Evolutionary conservation across 2,797 vertebrate species (phyloP), one percentile per base, ranked within the genome.

Genomic region (Rallus crepitans): DNA sequence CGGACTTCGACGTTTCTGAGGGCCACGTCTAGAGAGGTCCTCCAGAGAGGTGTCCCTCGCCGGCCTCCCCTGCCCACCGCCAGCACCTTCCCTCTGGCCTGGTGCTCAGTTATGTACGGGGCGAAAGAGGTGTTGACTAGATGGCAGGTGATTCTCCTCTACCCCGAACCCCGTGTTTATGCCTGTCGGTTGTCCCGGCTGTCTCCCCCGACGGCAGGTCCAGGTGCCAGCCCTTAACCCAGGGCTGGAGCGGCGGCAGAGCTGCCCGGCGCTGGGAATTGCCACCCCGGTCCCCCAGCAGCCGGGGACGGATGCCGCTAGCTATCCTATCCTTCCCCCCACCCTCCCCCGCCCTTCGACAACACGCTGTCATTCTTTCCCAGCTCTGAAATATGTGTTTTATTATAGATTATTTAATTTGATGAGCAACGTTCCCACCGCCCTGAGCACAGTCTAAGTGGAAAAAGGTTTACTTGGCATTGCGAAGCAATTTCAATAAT

Each of bases 391-490:
- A 53, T 84, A 68, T 84, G 90, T 73, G 71, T 60, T 96, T 96
- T 95, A 92, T 95, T 95, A 50, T 3, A 82, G 81, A 87, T 92
- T 94, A 66, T 80, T 96, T 94, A 56, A 93, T 93, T 87, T 84
- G 82, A 96, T 71, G 82, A 94, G 59, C 81, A 87, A 70, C 64
- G 87, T 90, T 93, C 73, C 73, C 60, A 84, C 37, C 21, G n/a
- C 90, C 85, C 75, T 90, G 78, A 95, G 89, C 89, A 42, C 11
- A 64, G 64, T 28, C 75, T 94, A 92, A 94, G 90, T 89, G 88
- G 80, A 94, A 92, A 94, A 92, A 93, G 81, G 93, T 94, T 94
- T 89, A 3, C 60, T 90, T 73, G 90, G 40, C 45, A 16, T 80
- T 64, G 52, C 1, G 2, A 89, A 87, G 60, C 23, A 2, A 66